Base-by-base conservation (phyloP, 1,140 invertebrate genomes). In the Pantala flavescens region DNA sequence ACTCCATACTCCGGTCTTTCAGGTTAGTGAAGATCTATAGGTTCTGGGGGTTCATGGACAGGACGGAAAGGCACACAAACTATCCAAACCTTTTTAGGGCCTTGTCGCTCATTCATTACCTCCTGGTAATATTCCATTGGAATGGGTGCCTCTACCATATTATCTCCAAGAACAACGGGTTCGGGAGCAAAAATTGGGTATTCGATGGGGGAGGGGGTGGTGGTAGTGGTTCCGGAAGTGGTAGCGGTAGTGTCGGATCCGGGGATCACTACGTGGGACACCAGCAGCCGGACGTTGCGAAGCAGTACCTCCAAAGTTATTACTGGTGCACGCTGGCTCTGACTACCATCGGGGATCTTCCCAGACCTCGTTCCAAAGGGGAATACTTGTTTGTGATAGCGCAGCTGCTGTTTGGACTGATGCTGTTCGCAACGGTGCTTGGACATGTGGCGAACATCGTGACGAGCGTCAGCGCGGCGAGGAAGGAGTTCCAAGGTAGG, bases 71-170 rank as follows among this genome's bases (percentile, higher is more conserved):
- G 77, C 97, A 99, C 83, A 98, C 97, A 71, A 98, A 98, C 85
- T 99, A 98, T 85, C 97, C 97, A 75, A 99, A 99, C 86, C 87
- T 98, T 82, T 96, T 98, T 87, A 90, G 97, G 78, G 96, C 95
- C 75, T 72, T 85, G n/a, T 93, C 94, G 80, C 87, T 98, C 79
- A 93, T 97, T 82, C 96, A 98, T 87, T 98, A 98, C 86, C 88
- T 98, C 79, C 87, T 98, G 84, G 95, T 97, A 84, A 96, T 98
- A 84, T 98, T 98, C 86, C 97, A 99, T 87, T 99, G 97, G 97
- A 99, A 99, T 84, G 96, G 97, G 78, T 98, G 97, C 87, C 87
- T 98, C 81, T 97, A 96, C 86, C 93, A 97, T 87, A 93, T 97
- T 82, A 94, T 98, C 81, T 91, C 93, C 87, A 95, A 95, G 85